These are phyloP conservation scores for Entomyzon cyanotis DNA, from an alignment of 2,113 vertebrate species.

Conservation along the genomic window DNA sequence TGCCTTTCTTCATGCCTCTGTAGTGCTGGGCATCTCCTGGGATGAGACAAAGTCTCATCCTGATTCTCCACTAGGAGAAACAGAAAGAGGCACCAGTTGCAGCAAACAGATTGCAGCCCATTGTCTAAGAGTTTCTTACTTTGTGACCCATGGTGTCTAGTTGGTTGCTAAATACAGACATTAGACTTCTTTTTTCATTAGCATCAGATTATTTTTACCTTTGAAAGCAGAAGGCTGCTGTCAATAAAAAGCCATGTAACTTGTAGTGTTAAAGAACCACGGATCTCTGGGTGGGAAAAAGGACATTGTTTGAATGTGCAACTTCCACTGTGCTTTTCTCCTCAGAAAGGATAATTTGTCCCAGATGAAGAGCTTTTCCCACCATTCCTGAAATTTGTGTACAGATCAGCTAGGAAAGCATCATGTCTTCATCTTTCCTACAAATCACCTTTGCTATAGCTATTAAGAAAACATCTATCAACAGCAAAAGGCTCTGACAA, in stretches of 20 bases:
- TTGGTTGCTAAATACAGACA: not conserved
- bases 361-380: not conserved
- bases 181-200: not conserved
- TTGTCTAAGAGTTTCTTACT: not conserved
- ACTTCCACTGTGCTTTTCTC: not conserved
- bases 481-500: not conserved
- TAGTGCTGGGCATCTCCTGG: accelerated
- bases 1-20: not conserved
- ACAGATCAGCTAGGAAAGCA: not conserved
- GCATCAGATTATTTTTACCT: not conserved
- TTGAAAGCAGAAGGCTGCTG: not conserved
- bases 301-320: not conserved
- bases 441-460: not conserved
- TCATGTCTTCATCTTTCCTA: not conserved
- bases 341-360: not conserved
- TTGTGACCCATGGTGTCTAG: not conserved
- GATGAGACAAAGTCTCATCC: not conserved
- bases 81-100: not conserved
- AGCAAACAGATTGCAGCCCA: not conserved
- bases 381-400: not conserved
- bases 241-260: not conserved
- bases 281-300: not conserved
- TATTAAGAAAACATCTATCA: not conserved
- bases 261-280: not conserved
- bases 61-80: not conserved